phyloP scores from a whole-genome alignment of 2,113 vertebrate species.

The Accipiter cooperii region DNA sequence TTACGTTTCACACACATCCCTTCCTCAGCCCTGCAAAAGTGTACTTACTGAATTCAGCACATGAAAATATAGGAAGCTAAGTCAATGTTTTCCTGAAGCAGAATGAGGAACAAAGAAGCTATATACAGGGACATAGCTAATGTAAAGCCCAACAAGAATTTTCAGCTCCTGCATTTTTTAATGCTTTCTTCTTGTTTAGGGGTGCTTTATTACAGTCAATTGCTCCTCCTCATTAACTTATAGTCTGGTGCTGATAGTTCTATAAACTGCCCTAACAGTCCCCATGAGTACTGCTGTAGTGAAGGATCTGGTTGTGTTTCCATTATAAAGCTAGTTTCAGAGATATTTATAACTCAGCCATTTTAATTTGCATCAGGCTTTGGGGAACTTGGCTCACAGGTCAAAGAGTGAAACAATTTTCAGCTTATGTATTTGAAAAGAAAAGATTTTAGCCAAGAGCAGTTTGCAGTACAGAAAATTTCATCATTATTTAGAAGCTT shows the following conservation, averaged over 20 bases:
- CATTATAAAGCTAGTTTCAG: constrained; percentile 36
- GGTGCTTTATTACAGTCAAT: constrained; percentile 39
- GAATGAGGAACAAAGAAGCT: not conserved
- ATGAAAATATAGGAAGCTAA: not conserved
- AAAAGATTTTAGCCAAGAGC: constrained; percentile 40
- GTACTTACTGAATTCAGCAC: not conserved
- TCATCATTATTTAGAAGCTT: constrained; percentile 26
- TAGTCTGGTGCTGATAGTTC: not conserved
- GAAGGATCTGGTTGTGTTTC: constrained; percentile 45
- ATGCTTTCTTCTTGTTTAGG: constrained; percentile 17
- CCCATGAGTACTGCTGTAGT: constrained; percentile 14
- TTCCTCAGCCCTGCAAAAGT: not conserved
- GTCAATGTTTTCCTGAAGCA: constrained; percentile 27
- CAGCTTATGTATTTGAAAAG: constrained; percentile 23
- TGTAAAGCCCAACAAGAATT: not conserved
- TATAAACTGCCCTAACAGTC: constrained; percentile 54
- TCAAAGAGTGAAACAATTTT: constrained; percentile 45
- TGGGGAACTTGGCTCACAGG: constrained; percentile 47
- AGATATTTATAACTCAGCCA: constrained; percentile 60
- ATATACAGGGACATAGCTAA: not conserved
- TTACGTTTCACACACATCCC: not conserved
- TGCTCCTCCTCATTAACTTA: constrained; percentile 37
- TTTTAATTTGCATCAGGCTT: constrained; percentile 68
- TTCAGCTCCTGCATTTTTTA: constrained; percentile 23
- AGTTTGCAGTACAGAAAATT: not conserved